phyloP scores from a whole-genome alignment of 2,113 vertebrate species.

The Hippoglossus stenolepis region DNA sequence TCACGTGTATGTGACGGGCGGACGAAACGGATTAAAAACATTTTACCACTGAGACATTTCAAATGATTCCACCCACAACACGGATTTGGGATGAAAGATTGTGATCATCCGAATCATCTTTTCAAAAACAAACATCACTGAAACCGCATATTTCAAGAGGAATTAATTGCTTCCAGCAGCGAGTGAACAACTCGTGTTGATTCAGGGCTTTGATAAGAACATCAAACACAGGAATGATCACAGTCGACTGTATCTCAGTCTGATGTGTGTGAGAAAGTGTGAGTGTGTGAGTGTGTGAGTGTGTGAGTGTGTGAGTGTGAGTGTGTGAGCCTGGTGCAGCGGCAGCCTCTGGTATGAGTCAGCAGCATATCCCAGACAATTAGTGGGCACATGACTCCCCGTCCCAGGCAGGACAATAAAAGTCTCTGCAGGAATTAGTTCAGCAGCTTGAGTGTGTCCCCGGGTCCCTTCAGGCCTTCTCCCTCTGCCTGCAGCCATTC shows the following conservation, averaged over 20 bases:
- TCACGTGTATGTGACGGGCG: too few species aligned
- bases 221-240: conserved; percentile 39
- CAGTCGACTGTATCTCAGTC: neutral
- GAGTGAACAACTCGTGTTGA: conserved; percentile 15
- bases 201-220: conserved; percentile 34
- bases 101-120: neutral
- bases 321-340: conserved; percentile 31
- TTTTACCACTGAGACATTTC: neutral
- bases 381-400: conserved; percentile 40
- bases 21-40: neutral
- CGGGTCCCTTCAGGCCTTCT: neutral
- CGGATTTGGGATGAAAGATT: neutral
- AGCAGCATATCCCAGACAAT: conserved; percentile 57
- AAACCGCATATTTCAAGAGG: conserved; percentile 11
- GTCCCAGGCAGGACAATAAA: conserved; percentile 25
- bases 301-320: neutral
- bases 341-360: conserved; percentile 55
- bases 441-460: neutral
- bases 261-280: neutral
- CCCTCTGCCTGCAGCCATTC: conserved; percentile 14
- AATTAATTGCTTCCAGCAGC: neutral
- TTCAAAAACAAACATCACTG: neutral
- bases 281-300: neutral
- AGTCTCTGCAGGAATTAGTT: conserved; percentile 42
- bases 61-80: neutral